Percentiles rank a stretch among this genome's conserved stretches.
Conservation (phyloP, 1,140 invertebrate species). For the Trissolcus basalis region DNA sequence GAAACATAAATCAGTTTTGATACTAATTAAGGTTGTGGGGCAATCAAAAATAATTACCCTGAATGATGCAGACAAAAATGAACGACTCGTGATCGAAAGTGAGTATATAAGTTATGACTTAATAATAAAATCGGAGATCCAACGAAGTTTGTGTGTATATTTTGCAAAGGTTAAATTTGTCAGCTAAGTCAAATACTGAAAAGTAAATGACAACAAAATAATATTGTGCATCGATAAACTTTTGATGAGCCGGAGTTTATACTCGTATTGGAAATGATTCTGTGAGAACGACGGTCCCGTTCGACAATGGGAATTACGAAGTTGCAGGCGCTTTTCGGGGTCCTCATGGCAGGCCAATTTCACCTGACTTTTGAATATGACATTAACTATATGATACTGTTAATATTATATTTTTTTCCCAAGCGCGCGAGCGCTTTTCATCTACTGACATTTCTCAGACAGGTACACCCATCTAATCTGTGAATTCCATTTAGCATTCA, state of each 20-base stretch:
- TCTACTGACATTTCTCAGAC: constrained; percentile 55
- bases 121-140: constrained; percentile 32
- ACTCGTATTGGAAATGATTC: too few relatives aligned
- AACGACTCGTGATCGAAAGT: constrained; percentile 25
- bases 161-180: constrained; percentile 51
- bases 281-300: too few relatives aligned
- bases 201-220: constrained; percentile 34
- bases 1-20: constrained; percentile 34
- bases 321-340: constrained; percentile 5
- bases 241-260: not conserved
- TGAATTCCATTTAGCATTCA: constrained; percentile 46
- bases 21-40: constrained; percentile 18
- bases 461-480: constrained; percentile 56
- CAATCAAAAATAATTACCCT: constrained; percentile 11
- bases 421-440: too few relatives aligned
- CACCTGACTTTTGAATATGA: constrained; percentile 6
- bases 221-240: constrained; percentile 32
- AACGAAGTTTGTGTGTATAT: constrained; percentile 19
- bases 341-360: too few relatives aligned
- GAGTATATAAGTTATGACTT: constrained; percentile 1
- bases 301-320: not conserved
- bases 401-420: constrained; percentile 29
- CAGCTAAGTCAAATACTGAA: constrained; percentile 31
- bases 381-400: constrained; percentile 36
- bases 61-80: constrained; percentile 21